Evolutionary conservation across 2,113 vertebrate genomes (phyloP).

Genomic region (Oxyura jamaicensis): DNA sequence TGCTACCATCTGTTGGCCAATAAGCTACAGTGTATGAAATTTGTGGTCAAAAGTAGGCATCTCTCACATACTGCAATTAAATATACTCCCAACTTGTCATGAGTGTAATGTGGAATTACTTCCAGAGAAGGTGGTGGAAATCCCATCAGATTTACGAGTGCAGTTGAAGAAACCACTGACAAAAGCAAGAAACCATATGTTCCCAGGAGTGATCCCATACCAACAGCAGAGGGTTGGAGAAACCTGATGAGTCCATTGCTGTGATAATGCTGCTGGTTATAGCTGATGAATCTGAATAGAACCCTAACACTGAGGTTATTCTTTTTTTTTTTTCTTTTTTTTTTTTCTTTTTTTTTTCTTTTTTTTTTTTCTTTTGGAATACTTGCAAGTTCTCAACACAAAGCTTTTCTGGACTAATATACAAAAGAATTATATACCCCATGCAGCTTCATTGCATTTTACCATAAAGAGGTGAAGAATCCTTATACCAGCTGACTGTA

Average conservation of each 20-base stretch:
- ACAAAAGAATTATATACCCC: not conserved
- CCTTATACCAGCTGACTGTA: not conserved
- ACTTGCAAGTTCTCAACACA: accelerated
- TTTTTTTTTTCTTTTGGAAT: not conserved
- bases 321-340: not conserved
- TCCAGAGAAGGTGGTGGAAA: not conserved
- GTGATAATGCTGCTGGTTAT: not conserved
- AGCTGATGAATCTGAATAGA: not conserved
- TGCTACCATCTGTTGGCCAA: not conserved
- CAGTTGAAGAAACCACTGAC: not conserved
- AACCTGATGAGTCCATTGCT: not conserved
- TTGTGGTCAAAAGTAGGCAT: not conserved
- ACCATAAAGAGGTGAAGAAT: not conserved
- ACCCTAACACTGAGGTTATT: not conserved
- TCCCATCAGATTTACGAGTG: not conserved
- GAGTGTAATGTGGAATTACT: not conserved
- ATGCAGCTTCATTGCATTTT: not conserved
- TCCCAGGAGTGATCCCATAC: not conserved
- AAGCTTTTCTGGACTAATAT: not conserved
- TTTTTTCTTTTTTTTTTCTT: not conserved
- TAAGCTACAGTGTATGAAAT: not conserved
- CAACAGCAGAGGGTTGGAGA: not conserved
- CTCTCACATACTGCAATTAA: not conserved
- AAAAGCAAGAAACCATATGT: not conserved
- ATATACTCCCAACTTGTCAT: not conserved